A percentile compares a stretch with the other conserved stretches of the same genome.
These are phyloP conservation scores for Brachyistius frenatus DNA, from an alignment of 2,113 vertebrate species.

Conservation along the genomic window DNA sequence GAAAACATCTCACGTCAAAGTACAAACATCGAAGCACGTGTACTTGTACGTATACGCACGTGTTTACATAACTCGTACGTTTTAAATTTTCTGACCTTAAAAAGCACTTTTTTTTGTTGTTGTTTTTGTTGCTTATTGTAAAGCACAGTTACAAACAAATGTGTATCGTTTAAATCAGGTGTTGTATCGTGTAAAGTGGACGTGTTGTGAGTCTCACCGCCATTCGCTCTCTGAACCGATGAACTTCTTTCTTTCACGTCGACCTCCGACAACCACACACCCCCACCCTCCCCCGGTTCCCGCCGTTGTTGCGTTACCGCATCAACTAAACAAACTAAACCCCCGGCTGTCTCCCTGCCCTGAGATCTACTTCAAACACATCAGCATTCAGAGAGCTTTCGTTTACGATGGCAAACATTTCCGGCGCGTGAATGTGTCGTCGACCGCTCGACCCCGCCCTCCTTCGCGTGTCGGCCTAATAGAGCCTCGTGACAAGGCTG, in stretches of 20 bases:
- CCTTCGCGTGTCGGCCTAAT: background rate
- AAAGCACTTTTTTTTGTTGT: too few species aligned
- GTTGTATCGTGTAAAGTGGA: background rate
- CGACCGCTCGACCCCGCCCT: background rate
- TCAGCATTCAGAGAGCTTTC: conserved; percentile 59
- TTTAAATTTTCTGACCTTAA: too few species aligned
- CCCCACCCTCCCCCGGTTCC: background rate
- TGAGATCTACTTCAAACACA: conserved; percentile 66
- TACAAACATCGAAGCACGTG: too few species aligned
- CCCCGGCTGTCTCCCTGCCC: background rate
- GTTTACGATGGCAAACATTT: conserved; percentile 8
- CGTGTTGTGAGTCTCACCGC: conserved; percentile 64
- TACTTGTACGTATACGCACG: too few species aligned
- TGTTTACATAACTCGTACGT: too few species aligned
- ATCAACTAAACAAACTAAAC: background rate
- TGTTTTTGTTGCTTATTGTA: too few species aligned
- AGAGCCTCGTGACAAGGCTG: background rate
- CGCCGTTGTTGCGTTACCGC: background rate
- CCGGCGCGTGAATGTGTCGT: conserved; percentile 69
- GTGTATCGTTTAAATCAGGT: too few species aligned
- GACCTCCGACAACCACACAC: conserved; percentile 12
- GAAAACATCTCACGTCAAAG: too few species aligned
- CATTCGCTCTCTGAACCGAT: conserved; percentile 62
- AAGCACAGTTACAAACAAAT: too few species aligned
- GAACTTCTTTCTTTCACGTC: conserved; percentile 49